phyloP scores from a whole-genome alignment of 2,797 vertebrate species.

The Enteromius unitaeniatus region DNA sequence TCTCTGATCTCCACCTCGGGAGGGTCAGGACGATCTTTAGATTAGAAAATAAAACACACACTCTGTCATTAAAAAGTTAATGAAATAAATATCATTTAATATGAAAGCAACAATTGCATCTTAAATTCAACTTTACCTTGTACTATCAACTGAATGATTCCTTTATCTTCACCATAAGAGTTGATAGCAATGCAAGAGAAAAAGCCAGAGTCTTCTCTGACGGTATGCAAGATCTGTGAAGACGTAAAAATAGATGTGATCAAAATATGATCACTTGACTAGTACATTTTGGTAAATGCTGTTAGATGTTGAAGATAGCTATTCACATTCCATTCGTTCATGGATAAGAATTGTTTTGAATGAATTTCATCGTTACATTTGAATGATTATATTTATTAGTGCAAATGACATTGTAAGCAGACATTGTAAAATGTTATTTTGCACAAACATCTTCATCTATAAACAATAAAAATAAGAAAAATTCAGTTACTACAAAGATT shows the following conservation, averaged over 20 bases:
- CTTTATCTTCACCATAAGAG: slow-evolving; percentile 96
- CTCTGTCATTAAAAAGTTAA: background rate
- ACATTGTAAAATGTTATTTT: background rate
- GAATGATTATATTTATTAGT: background rate
- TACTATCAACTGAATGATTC: slow-evolving; percentile 98
- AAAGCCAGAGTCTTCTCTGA: slow-evolving; percentile 97
- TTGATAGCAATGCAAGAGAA: slow-evolving; percentile 99
- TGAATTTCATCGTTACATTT: background rate
- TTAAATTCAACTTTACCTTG: slow-evolving; percentile 83
- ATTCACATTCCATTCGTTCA: background rate
- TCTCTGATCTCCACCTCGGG: slow-evolving; percentile 97
- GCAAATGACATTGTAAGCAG: background rate
- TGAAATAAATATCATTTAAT: background rate
- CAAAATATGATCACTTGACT: background rate
- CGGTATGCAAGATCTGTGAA: slow-evolving; percentile 92
- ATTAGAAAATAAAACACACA: background rate
- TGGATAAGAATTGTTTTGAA: background rate
- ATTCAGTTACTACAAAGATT: background rate
- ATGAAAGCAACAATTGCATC: background rate
- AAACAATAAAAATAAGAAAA: background rate
- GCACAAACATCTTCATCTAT: background rate
- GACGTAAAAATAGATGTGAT: background rate
- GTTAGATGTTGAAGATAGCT: background rate
- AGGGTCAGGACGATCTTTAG: slow-evolving; percentile 93
- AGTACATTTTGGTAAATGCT: background rate